Percentiles rank a stretch among this genome's conserved stretches.
These are phyloP conservation scores for Nymphalis io DNA, from an alignment of 1,140 invertebrate genomes.

Conservation along the genomic window DNA sequence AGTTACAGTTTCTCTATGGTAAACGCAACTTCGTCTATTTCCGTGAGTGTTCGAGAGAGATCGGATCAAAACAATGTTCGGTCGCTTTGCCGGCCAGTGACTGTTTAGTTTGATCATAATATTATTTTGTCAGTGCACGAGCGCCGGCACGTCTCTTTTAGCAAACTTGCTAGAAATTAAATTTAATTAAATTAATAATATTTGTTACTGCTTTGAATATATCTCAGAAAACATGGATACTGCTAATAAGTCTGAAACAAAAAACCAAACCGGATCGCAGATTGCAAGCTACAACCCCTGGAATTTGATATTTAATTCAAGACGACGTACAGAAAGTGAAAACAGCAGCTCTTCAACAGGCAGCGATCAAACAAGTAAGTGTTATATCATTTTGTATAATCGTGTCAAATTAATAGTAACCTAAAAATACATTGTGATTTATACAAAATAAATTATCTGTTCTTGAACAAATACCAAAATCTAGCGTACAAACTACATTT, in stretches of 20 bases:
- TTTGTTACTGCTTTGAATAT: too few species aligned
- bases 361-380: constrained; percentile 62
- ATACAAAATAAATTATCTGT: too few species aligned
- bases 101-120: constrained; percentile 57
- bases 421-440: not conserved
- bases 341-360: constrained; percentile 60
- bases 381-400: constrained; percentile 1
- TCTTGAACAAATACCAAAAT: not conserved
- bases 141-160: constrained; percentile 41
- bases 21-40: constrained; percentile 61
- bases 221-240: constrained; percentile 57
- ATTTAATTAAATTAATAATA: constrained; percentile 22
- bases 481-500: not conserved
- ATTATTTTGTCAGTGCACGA: constrained; percentile 56
- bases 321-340: constrained; percentile 70
- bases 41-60: constrained; percentile 52
- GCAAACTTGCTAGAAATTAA: constrained; percentile 17
- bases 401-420: not conserved
- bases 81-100: constrained; percentile 44
- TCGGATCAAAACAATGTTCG: constrained; percentile 70
- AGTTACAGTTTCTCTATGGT: constrained; percentile 26
- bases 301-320: constrained; percentile 68
- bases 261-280: constrained; percentile 49
- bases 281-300: constrained; percentile 62
- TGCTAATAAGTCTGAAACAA: constrained; percentile 49